Evolutionary conservation across 2,113 vertebrate genomes (phyloP), one percentile per base, ranked within the genome.

Genomic region (Platycercus adscitus): DNA sequence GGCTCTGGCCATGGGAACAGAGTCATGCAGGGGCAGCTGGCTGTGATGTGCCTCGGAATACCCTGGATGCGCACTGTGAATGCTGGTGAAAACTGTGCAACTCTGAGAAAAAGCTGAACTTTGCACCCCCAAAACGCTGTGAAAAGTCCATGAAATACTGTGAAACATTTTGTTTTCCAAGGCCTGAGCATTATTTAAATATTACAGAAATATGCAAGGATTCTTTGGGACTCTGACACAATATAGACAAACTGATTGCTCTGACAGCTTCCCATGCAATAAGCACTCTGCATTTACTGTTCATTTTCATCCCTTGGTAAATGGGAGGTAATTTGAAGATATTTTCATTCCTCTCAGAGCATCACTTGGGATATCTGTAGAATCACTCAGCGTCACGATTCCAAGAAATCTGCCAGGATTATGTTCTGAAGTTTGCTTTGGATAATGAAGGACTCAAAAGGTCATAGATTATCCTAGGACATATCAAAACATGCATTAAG

Each of bases 321-420:
- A 89, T 68, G 73, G 56, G 89, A 95, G 21, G 80, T 85, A 85
- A 72, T 81, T 37, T 79, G 89, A 91, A 96, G 92, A 93, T 91
- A 92, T 95, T 96, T 97, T 95, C 89, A 92, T 95, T 97, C 69
- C 82, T 90, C 56, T 91, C 86, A 20, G 65, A 91, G 41, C 91
- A 95, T 92, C 95, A 79, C 91, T 97, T 97, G 91, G 95, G 93
- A 96, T 94, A 95, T 95, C 95, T 95, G 94, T 72, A 85, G 86
- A 92, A 93, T 92, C 91, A 91, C 35, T 95, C 73, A 95, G 89
- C 18, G 13, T 97, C 96, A 97, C 2, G 0, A 84, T 97, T 96
- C 94, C 65, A n/a, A 97, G 91, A 95, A 89, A 94, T 95, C 89
- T 94, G 89, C 94, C 89, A 92, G 93, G 86, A 89, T 76, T 82